Evolutionary conservation across 2,113 vertebrate genomes (phyloP), one percentile per base, ranked within the genome.

Genomic region (Suncus etruscus): DNA sequence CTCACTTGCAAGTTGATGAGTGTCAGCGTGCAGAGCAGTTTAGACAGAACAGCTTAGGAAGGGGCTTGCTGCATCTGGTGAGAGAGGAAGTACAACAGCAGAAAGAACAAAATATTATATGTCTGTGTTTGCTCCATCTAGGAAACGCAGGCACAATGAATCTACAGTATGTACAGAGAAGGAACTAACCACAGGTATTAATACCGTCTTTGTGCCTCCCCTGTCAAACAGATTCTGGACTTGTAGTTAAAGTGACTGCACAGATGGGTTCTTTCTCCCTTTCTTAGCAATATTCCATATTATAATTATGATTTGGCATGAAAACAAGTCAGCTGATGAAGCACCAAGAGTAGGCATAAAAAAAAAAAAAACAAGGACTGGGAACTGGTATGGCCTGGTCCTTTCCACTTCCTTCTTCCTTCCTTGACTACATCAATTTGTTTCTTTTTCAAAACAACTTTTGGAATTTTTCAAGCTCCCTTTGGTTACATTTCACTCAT

Each of bases 171-270:
- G 93, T 51, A 96, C 25, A 94, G 95, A 95, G 93, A 81, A 94
- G 48, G 80, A 93, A 96, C 93, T 95, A 95, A 97, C 95, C 97
- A 96, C 96, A 97, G 94, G 95, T 69, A 97, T 94, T 96, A 95
- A 97, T 97, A 94, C 88, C 93, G 95, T 72, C 97, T 95, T 97
- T 97, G 86, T 97, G 95, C 93, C 96, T 95, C 96, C 96, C 97
- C 97, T 97, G 97, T 95, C 96, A 97, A 96, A 92, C 91, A 94
- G 97, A 96, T 97, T 97, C 97, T 97, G 95, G 95, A 96, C 95
- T 97, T 97, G 83, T 94, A 97, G 94, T 96, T 97, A 96, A 96
- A 96, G 96, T 96, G 95, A 91, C 94, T 96, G 73, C 65, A 65
- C 96, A 96, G 93, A 92, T 95, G 95, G 86, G 83, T 80, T 85